A percentile compares a stretch with the other conserved stretches of the same genome.
These are phyloP conservation scores for Epistrophe eligans DNA, from an alignment of 2,888 invertebrate genomes.

Conservation along the genomic window DNA sequence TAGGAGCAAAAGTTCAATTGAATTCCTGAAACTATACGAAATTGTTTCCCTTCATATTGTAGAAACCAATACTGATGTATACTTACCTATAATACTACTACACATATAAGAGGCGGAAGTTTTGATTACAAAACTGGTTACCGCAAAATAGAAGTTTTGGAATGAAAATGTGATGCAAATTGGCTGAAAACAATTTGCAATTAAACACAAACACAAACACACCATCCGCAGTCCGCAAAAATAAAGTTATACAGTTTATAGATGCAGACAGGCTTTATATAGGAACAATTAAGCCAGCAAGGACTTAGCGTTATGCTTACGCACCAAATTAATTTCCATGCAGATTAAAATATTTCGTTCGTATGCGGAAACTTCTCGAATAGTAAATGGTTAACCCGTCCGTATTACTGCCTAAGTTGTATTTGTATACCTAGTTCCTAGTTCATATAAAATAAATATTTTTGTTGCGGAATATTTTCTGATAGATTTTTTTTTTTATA, in stretches of 20 bases:
- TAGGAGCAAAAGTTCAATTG: constrained; percentile 72
- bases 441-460: constrained; percentile 5
- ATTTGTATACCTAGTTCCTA: background rate
- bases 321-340: constrained; percentile 60
- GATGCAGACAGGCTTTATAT: constrained; percentile 2
- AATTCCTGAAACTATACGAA: constrained; percentile 72
- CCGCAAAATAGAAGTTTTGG: constrained; percentile 73
- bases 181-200: constrained; percentile 73
- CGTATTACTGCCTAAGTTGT: constrained; percentile 2
- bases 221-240: constrained; percentile 38
- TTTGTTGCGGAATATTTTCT: constrained; percentile 7
- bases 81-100: background rate
- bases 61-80: background rate
- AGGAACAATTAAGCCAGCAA: constrained; percentile 29
- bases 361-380: constrained; percentile 43
- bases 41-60: constrained; percentile 34
- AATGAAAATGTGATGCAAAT: constrained; percentile 73
- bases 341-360: constrained; percentile 54
- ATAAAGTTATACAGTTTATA: constrained; percentile 29
- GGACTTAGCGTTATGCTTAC: constrained; percentile 38
- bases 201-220: constrained; percentile 57
- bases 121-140: constrained; percentile 74
- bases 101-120: constrained; percentile 59
- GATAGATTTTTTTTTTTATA: constrained; percentile 41
- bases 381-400: constrained; percentile 48